phyloP scores from a whole-genome alignment of 2,113 vertebrate genomes.

The Eulacestoma nigropectus region DNA sequence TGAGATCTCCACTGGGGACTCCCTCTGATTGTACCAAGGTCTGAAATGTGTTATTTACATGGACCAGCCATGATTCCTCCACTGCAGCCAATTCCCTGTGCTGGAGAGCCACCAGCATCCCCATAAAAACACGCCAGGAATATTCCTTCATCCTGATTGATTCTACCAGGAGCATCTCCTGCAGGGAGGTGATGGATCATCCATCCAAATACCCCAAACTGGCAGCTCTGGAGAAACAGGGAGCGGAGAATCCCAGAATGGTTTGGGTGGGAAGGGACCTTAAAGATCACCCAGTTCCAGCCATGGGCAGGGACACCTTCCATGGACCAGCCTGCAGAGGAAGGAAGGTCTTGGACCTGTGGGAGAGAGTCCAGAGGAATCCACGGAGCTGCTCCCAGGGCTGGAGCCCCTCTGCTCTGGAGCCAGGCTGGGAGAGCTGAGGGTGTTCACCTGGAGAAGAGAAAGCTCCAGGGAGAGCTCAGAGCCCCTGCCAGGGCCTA shows the following conservation, averaged over 20 bases:
- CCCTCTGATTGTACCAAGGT: neutral
- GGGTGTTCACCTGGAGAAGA: fast-evolving
- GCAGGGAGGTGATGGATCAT: neutral
- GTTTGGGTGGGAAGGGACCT: neutral
- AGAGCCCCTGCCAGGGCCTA: fast-evolving
- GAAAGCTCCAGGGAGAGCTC: neutral
- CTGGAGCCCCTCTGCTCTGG: neutral
- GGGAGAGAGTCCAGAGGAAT: neutral
- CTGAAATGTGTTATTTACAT: neutral
- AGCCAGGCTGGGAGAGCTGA: neutral
- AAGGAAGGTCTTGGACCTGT: neutral
- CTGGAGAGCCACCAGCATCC: neutral
- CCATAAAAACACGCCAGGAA: neutral
- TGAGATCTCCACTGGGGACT: neutral
- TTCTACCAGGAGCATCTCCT: neutral
- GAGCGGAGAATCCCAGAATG: neutral
- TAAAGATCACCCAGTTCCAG: neutral
- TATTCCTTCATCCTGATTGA: too few relatives aligned
- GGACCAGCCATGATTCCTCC: fast-evolving
- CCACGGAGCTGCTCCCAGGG: neutral
- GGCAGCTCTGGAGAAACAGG: neutral
- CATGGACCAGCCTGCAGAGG: neutral
- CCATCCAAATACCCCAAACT: neutral
- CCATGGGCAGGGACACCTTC: neutral
- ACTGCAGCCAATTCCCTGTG: neutral